Percentiles rank a stretch among this genome's conserved stretches.
Conservation (phyloP, 2,888 invertebrate genomes). For the Hipparchia semele region DNA sequence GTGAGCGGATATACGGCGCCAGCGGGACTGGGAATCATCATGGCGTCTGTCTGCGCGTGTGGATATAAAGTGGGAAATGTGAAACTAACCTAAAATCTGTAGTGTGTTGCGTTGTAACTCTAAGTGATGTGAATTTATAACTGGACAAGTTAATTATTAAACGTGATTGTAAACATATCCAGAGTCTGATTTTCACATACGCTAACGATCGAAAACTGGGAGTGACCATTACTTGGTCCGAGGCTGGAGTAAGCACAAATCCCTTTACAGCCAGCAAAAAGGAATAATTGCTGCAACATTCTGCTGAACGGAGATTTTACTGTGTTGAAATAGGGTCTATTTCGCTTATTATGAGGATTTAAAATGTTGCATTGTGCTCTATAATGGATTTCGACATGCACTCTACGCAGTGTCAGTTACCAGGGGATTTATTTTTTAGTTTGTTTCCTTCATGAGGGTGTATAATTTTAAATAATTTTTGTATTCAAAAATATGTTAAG, state of each 20-base stretch:
- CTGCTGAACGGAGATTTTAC: constrained; percentile 19
- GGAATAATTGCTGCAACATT: constrained; percentile 48
- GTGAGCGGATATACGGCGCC: too few species aligned
- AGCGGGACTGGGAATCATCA: too few species aligned
- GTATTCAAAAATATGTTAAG: neutral
- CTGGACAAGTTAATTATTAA: too few species aligned
- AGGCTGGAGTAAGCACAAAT: constrained; percentile 52
- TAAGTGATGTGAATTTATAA: too few species aligned
- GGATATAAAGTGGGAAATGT: too few species aligned
- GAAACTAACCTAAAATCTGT: too few species aligned
- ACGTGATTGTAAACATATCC: too few species aligned
- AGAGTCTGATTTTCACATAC: too few species aligned
- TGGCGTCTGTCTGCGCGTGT: too few species aligned
- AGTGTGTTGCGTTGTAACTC: too few species aligned
- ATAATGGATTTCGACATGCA: constrained; percentile 3
- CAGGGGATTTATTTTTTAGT: constrained; percentile 68
- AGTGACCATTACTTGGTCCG: constrained; percentile 59
- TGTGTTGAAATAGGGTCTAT: constrained; percentile 10
- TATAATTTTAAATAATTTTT: constrained; percentile 56
- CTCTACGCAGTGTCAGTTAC: constrained; percentile 49
- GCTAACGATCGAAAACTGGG: constrained; percentile 61
- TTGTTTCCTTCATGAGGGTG: constrained; percentile 55
- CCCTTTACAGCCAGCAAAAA: constrained; percentile 46
- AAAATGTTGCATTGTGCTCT: constrained; percentile 11
- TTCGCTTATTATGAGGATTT: constrained; percentile 6